These are phyloP conservation scores for Melospiza georgiana DNA, from an alignment of 2,113 vertebrate species.

Conservation along the genomic window DNA sequence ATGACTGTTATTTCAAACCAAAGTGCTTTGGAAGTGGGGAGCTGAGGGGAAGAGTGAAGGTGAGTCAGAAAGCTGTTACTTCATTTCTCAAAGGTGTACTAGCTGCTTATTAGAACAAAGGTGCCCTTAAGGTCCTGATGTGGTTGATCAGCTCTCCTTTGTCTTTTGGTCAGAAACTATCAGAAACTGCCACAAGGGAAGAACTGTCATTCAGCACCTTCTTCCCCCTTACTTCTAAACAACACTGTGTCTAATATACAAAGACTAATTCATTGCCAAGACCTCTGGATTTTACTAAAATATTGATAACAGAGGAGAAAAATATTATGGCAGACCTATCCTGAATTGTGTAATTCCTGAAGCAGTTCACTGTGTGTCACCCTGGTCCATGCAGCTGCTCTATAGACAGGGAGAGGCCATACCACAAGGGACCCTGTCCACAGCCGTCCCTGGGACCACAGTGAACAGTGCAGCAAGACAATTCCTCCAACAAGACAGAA, in stretches of 20 bases:
- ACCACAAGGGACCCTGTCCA: neutral
- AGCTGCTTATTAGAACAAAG: neutral
- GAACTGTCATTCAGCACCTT: neutral
- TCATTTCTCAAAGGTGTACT: neutral
- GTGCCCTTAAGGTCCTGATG: neutral
- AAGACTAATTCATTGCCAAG: neutral
- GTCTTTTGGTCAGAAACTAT: neutral
- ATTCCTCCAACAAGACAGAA: neutral
- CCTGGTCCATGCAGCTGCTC: neutral
- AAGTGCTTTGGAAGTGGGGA: neutral
- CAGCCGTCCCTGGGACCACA: neutral
- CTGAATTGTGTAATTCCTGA: neutral
- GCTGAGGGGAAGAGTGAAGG: neutral
- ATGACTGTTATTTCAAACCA: neutral
- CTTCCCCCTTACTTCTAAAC: neutral
- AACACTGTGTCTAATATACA: neutral
- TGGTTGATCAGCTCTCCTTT: neutral
- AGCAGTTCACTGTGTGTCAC: neutral
- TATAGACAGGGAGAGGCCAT: neutral
- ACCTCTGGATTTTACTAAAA: neutral
- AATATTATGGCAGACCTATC: rapidly evolving
- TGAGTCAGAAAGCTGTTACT: neutral
- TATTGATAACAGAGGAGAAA: neutral
- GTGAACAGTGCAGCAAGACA: neutral
- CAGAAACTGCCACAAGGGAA: neutral